These are phyloP conservation scores for Holacanthus passer DNA, from an alignment of 2,113 vertebrate species.

Conservation along the genomic window DNA sequence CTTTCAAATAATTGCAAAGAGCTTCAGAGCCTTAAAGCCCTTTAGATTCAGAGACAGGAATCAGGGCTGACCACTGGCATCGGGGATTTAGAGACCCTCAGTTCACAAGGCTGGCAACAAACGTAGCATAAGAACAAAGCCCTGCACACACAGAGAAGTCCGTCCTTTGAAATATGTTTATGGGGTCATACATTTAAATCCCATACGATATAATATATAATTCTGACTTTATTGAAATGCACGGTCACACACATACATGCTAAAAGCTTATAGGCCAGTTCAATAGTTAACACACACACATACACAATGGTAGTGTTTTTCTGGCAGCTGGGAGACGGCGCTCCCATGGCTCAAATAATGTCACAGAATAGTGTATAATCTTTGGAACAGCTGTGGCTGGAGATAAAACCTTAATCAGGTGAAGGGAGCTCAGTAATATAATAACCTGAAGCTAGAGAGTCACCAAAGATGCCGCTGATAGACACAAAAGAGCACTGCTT, in stretches of 20 bases:
- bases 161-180: slow-evolving; percentile 29
- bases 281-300: slow-evolving; percentile 22
- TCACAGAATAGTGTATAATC: slow-evolving; percentile 67
- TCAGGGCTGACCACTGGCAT: slow-evolving; percentile 63
- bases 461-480: slow-evolving; percentile 54
- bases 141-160: slow-evolving; percentile 13
- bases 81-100: slow-evolving; percentile 66
- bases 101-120: slow-evolving; percentile 61
- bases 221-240: slow-evolving; percentile 26
- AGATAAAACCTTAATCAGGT: slow-evolving; percentile 78
- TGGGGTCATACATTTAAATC: slow-evolving; percentile 27
- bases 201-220: not conserved
- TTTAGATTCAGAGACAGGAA: slow-evolving; percentile 61
- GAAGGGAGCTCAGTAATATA: slow-evolving; percentile 65
- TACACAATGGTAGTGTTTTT: not conserved
- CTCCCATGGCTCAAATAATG: slow-evolving; percentile 66
- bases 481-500: slow-evolving; percentile 59
- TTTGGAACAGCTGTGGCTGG: slow-evolving; percentile 69
- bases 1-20: slow-evolving; percentile 71
- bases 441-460: slow-evolving; percentile 64
- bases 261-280: slow-evolving; percentile 25
- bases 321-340: slow-evolving; percentile 59
- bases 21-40: slow-evolving; percentile 65
- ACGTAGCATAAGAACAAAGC: slow-evolving; percentile 52
- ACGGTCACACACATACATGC: not conserved